Base-by-base conservation (phyloP, 1,140 invertebrate genomes). In the Rhopalosiphum maidis region DNA sequence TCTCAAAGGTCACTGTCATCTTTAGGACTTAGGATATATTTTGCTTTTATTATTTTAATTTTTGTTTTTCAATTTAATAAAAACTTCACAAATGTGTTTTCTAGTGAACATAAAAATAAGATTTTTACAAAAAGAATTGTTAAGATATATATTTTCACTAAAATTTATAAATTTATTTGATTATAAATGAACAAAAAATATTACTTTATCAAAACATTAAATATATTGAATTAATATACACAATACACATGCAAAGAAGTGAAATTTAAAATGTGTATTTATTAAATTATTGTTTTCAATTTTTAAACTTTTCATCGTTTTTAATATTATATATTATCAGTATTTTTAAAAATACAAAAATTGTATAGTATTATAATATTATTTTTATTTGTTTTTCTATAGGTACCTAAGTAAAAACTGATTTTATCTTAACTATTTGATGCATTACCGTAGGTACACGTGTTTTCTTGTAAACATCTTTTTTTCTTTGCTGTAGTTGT, bases 1-100 rank as follows among this genome's bases (percentile, higher is more conserved):
- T 90, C 23, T 43, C 90, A 91, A 77, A 91, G 90, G 55, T 91
- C 41, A 68, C 90, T 68, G 35, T 46, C 90, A 41, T 91, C 37
- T 91, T 91, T 30, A 41, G 54, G 37, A 37, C 25, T 25, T 60
- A 88, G 46, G 46, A 35, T 51, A 25, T 60, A 60, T 48, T n/a
- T 60, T 54, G 21, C 43, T 48, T 77, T 23, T 82, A 68, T 48
- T 82, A 82, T 82, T 48, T 37, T 92, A 37, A 92, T 92, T 92
- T 77, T 35, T 8, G 41, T 35, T 77, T 77, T 91, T 46, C 15
- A 11, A 91, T 92, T 54, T 82, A 68, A 91, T 91, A 91, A 91
- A 23, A 77, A 68, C 55, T 91, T 91, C 43, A n/a, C 41, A 77
- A 22, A 46, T 90, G 51, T 60, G 41, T 90, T 90, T 90, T 90